These are phyloP conservation scores for Arothron firmamentum DNA, from an alignment of 2,113 vertebrate genomes.

Conservation along the genomic window DNA sequence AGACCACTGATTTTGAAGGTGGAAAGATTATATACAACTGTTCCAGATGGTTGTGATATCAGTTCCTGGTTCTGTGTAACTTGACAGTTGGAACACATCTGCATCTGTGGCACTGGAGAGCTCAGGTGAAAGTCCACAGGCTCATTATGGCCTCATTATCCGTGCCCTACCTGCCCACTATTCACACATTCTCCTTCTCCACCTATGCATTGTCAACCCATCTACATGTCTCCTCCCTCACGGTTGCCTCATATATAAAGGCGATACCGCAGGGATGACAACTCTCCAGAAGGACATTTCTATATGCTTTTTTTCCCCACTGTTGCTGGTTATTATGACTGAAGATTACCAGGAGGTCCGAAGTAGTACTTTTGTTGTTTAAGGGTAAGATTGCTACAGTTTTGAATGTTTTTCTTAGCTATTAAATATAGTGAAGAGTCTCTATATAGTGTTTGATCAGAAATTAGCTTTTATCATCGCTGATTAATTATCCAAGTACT, in stretches of 20 bases:
- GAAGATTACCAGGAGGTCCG: conserved; percentile 14
- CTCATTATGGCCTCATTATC: conserved; percentile 41
- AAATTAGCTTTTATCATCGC: no score
- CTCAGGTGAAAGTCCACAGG: conserved; percentile 42
- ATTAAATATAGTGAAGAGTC: background rate
- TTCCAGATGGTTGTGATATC: conserved; percentile 35
- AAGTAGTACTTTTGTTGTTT: conserved; percentile 22
- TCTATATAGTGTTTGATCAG: background rate
- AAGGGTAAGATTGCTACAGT: conserved; percentile 40
- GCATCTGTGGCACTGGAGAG: conserved; percentile 32
- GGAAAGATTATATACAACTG: background rate
- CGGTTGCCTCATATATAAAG: background rate
- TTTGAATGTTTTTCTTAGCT: background rate
- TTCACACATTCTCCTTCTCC: conserved; percentile 41
- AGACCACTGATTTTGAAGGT: conserved; percentile 21
- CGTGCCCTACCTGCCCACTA: conserved; percentile 45
- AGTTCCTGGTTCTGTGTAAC: background rate
- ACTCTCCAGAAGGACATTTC: conserved; percentile 35
- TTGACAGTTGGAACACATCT: conserved; percentile 17
- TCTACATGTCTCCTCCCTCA: conserved; percentile 58
- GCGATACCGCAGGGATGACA: conserved; percentile 21
- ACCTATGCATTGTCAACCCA: conserved; percentile 32
- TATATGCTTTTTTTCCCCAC: conserved; percentile 2
- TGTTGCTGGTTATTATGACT: conserved; percentile 26
- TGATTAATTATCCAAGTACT: no score